Evolutionary conservation across 2,888 invertebrate species (phyloP).

Genomic region (Dendrolimus houi): DNA sequence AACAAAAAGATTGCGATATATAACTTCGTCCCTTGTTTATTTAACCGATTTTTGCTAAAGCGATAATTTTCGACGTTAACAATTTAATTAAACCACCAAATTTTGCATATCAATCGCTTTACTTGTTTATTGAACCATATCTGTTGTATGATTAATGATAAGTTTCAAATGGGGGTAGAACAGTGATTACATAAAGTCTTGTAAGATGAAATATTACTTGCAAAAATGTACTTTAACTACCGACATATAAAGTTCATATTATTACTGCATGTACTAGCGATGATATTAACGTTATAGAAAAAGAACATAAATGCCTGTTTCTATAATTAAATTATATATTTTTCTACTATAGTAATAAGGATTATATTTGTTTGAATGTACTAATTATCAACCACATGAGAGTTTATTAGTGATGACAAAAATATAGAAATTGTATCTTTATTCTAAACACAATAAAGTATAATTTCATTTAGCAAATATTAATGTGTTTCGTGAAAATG

Average conservation of each 20-base stretch:
- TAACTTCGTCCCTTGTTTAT: neutral
- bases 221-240: neutral
- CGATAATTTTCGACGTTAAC: neutral
- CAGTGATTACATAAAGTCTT: neutral
- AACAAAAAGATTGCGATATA: no score
- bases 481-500: neutral
- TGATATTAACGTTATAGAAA: no score
- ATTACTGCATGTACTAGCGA: no score
- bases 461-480: neutral
- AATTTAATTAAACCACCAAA: neutral
- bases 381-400: no score
- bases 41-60: neutral
- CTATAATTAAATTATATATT: no score
- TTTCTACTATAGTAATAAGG: no score
- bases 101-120: neutral
- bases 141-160: conserved; percentile 16
- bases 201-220: neutral
- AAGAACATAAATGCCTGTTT: no score
- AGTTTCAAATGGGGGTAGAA: conserved; percentile 2
- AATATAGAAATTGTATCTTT: no score
- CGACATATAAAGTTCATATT: neutral
- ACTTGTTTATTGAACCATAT: neutral
- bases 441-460: no score
- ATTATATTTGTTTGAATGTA: no score
- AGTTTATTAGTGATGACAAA: no score